Evolutionary conservation across 2,797 vertebrate species (phyloP).

Genomic region (Enteromius fasciolatus): DNA sequence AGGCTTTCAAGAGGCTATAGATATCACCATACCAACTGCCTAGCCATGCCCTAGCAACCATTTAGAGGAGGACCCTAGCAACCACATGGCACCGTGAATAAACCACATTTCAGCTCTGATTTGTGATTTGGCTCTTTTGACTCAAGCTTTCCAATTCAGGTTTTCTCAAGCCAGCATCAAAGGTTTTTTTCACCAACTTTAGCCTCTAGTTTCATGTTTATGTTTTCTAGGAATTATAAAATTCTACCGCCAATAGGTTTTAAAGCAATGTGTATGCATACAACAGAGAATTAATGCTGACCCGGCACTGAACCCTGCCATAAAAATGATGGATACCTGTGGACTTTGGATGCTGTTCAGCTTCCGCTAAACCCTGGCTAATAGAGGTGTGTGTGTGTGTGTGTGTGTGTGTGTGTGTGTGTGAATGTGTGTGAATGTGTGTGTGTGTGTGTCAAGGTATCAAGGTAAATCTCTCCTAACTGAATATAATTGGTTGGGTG

Average conservation of each 20-base stretch:
- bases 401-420: background rate
- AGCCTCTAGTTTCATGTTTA: background rate
- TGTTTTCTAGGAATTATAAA: background rate
- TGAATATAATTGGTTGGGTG: conserved; percentile 30
- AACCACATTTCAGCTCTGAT: background rate
- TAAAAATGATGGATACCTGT: conserved; percentile 53
- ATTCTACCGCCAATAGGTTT: background rate
- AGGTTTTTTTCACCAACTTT: background rate
- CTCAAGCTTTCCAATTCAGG: background rate
- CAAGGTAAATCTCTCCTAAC: conserved; percentile 23
- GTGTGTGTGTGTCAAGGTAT: background rate
- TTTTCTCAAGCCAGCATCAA: background rate
- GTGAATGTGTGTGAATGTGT: too few relatives aligned
- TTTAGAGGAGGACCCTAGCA: background rate
- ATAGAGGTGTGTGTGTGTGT: background rate
- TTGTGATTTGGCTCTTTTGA: background rate
- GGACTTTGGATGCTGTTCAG: conserved; percentile 45
- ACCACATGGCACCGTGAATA: background rate
- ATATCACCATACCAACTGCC: background rate
- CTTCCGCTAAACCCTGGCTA: conserved; percentile 10
- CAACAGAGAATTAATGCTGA: conserved; percentile 17
- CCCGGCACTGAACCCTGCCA: conserved; percentile 27
- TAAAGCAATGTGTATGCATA: background rate
- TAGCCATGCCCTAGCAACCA: background rate
- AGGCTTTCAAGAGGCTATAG: background rate